A percentile compares a stretch with the other conserved stretches of the same genome.
Evolutionary conservation across 2,888 invertebrate species (phyloP).

Genomic region (Polylopha cassiicola): DNA sequence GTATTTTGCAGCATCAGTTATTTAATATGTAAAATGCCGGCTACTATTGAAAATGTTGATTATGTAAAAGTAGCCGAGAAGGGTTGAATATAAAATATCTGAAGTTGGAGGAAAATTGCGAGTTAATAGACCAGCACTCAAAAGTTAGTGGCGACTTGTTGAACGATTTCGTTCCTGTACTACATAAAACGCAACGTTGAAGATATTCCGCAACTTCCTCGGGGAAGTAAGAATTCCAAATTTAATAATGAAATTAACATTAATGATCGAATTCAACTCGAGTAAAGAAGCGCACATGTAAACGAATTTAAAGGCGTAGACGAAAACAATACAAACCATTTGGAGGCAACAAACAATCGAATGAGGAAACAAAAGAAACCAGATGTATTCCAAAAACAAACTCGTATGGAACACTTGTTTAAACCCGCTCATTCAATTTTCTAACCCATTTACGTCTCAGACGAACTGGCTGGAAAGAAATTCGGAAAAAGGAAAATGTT

Average conservation of each 20-base stretch:
- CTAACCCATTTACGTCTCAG: slow-evolving; percentile 76
- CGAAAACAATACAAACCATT: slow-evolving; percentile 24
- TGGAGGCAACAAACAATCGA: slow-evolving; percentile 36
- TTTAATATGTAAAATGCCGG: not conserved
- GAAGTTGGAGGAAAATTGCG: slow-evolving; percentile 21
- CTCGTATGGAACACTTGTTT: slow-evolving; percentile 60
- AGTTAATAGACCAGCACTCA: slow-evolving; percentile 23
- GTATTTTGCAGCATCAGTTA: not conserved
- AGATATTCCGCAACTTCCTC: not conserved
- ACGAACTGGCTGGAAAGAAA: no score
- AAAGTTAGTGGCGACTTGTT: slow-evolving; percentile 22
- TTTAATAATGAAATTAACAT: no score
- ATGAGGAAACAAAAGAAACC: slow-evolving; percentile 45
- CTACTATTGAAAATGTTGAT: slow-evolving; percentile 15
- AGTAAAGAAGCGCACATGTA: no score
- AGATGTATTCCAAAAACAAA: slow-evolving; percentile 46
- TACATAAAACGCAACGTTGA: slow-evolving; percentile 12
- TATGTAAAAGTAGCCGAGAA: slow-evolving; percentile 18
- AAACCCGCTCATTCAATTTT: slow-evolving; percentile 73
- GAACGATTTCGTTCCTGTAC: slow-evolving; percentile 20
- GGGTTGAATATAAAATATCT: slow-evolving; percentile 22
- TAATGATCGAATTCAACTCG: no score
- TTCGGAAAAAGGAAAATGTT: slow-evolving; percentile 36
- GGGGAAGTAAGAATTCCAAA: no score
- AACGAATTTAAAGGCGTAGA: slow-evolving; percentile 19